Base-by-base conservation (phyloP, 1,140 invertebrate genomes). In the Neodiprion virginianus region DNA sequence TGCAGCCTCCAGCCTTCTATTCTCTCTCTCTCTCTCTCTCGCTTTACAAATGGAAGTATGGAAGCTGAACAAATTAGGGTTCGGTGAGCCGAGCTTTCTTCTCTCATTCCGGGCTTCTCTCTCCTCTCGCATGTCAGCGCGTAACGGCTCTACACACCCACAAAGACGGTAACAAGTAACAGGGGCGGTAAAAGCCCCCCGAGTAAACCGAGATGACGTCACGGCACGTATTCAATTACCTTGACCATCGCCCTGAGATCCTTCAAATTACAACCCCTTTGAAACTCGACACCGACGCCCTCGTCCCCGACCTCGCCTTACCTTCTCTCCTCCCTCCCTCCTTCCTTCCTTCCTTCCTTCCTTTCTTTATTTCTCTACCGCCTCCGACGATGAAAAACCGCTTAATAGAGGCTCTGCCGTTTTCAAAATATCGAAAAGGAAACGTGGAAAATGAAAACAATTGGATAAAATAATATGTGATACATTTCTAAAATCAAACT, bases 141-240 rank as follows among this genome's bases (percentile, higher is more conserved):
- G 28, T 40, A 40, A 40, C 28, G 28, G 28, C 28, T 40, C 28
- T 40, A 40, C 28, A 40, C 28, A 40, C 5, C 28, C 28, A 40
- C 28, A 40, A 40, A 40, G 28, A 40, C 28, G 28, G 28, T 40
- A 40, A 5, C 28, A 40, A 40, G 28, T 40, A 40, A 40, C 28
- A 40, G 28, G 75, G 61, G 47, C 66, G 40, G 50, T 69, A 72
- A 74, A 79, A 74, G 77, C 65, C 66, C 77, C 61, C 75, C 67
- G 69, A 75, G 67, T 74, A 75, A 67, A 72, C 72, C 53, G 76
- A 79, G 81, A 83, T 77, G 79, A 83, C 80, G 76, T 83, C 73
- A 74, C 75, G 80, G 82, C 82, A 83, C 81, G 81, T 84, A 82
- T 85, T 83, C 84, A 84, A 84, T 85, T 85, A 83, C 77, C 79